phyloP scores from a whole-genome alignment of 2,888 invertebrate genomes.

The Drosophila leonis region DNA sequence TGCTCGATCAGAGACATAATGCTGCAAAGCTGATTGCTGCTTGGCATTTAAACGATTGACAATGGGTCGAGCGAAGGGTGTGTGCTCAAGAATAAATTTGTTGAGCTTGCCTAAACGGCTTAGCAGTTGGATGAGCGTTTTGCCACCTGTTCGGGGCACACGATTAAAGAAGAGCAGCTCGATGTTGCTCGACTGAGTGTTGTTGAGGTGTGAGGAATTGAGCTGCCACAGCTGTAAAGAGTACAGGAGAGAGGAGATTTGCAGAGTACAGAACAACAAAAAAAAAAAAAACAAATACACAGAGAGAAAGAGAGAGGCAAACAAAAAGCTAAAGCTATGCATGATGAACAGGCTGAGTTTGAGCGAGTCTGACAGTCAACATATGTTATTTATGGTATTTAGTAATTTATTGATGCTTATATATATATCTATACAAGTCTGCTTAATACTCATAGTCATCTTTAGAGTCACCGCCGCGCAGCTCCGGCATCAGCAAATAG shows the following conservation, averaged over 20 bases:
- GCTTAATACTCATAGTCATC: slow-evolving; percentile 59
- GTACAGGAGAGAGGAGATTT: background rate
- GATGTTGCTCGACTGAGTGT: background rate
- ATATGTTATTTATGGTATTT: background rate
- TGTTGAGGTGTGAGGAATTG: background rate
- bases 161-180: slow-evolving; percentile 83
- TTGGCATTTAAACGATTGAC: slow-evolving; percentile 42
- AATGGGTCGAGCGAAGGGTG: slow-evolving; percentile 86
- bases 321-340: background rate
- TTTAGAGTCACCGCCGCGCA: slow-evolving; percentile 35
- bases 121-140: slow-evolving; percentile 93
- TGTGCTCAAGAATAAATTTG: background rate
- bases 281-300: background rate
- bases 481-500: slow-evolving; percentile 79
- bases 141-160: slow-evolving; percentile 95
- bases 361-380: background rate
- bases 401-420: slow-evolving; percentile 24
- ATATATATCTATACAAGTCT: slow-evolving; percentile 73
- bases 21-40: slow-evolving; percentile 88
- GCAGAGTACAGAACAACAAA: background rate
- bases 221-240: slow-evolving; percentile 17
- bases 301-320: background rate
- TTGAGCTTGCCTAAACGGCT: slow-evolving; percentile 79
- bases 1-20: slow-evolving; percentile 89
- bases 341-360: background rate